phyloP scores from a whole-genome alignment of 2,797 vertebrate species.

The Xiphophorus birchmanni region DNA sequence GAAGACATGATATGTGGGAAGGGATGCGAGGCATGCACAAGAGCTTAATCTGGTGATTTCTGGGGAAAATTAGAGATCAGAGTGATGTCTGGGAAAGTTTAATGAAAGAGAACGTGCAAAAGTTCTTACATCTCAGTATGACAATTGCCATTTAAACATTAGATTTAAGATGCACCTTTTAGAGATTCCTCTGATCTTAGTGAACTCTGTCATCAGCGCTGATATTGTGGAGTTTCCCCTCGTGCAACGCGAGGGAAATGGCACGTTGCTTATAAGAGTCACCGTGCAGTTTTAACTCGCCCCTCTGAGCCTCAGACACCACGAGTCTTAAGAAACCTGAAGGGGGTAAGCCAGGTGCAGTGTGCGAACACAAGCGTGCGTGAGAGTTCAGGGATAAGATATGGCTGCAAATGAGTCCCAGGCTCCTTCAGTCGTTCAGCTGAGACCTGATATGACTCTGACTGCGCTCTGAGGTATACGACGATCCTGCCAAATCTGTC shows the following conservation, averaged over 20 bases:
- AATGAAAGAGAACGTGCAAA: slow-evolving; percentile 2
- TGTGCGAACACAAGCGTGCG: slow-evolving; percentile 18
- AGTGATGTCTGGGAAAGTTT: slow-evolving; percentile 13
- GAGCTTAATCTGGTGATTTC: slow-evolving; percentile 37
- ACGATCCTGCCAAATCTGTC: background rate
- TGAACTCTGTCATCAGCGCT: background rate
- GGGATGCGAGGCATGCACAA: slow-evolving; percentile 22
- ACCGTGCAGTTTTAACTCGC: background rate
- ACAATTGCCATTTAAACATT: slow-evolving; percentile 2
- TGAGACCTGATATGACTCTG: background rate
- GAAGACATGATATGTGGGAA: slow-evolving; percentile 28
- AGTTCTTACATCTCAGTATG: background rate
- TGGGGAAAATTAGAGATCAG: slow-evolving; percentile 54
- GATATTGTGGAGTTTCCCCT: slow-evolving; percentile 34
- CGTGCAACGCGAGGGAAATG: slow-evolving; percentile 12
- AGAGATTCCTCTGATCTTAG: slow-evolving; percentile 18
- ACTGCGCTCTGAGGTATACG: slow-evolving; percentile 12
- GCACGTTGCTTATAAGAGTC: slow-evolving; percentile 17
- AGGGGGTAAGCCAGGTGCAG: slow-evolving; percentile 30
- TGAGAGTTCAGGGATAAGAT: slow-evolving; percentile 14
- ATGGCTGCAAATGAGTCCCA: slow-evolving; percentile 17
- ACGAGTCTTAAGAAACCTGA: slow-evolving; percentile 10
- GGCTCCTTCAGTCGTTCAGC: background rate
- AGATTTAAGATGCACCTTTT: slow-evolving; percentile 8
- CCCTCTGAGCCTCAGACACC: background rate